phyloP scores from a whole-genome alignment of 1,140 invertebrate species.

The Olivierus martensii region DNA sequence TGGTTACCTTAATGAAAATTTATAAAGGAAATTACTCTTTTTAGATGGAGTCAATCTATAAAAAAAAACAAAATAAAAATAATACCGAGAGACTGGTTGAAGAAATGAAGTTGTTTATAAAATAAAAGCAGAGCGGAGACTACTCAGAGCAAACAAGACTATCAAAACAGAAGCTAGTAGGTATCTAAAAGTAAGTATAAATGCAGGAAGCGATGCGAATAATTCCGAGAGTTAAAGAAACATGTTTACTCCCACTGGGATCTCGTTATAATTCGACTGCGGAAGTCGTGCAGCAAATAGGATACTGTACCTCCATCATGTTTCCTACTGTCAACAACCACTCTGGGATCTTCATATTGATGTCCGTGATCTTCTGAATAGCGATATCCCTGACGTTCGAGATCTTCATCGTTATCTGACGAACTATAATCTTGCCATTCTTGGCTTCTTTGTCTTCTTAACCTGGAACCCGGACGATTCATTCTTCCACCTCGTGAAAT shows the following conservation, averaged over 20 bases:
- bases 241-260: too few relatives aligned
- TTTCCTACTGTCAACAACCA: background rate
- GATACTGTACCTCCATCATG: too few relatives aligned
- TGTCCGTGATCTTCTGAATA: background rate
- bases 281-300: background rate
- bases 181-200: background rate
- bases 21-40: too few relatives aligned
- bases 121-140: background rate
- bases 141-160: background rate
- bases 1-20: too few relatives aligned
- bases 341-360: constrained; percentile 1
- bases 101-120: too few relatives aligned
- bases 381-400: background rate
- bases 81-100: too few relatives aligned
- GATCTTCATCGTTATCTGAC: constrained; percentile 13
- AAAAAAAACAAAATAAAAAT: too few relatives aligned
- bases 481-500: background rate
- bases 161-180: background rate
- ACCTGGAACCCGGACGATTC: constrained; percentile 9
- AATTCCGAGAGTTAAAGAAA: too few relatives aligned
- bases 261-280: background rate
- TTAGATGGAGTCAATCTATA: too few relatives aligned
- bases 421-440: constrained; percentile 18
- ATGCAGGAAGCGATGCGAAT: too few relatives aligned
- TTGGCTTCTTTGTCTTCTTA: constrained; percentile 13